Base-by-base conservation (phyloP, 2,888 invertebrate species). In the Lasioglossum pauxillum region DNA sequence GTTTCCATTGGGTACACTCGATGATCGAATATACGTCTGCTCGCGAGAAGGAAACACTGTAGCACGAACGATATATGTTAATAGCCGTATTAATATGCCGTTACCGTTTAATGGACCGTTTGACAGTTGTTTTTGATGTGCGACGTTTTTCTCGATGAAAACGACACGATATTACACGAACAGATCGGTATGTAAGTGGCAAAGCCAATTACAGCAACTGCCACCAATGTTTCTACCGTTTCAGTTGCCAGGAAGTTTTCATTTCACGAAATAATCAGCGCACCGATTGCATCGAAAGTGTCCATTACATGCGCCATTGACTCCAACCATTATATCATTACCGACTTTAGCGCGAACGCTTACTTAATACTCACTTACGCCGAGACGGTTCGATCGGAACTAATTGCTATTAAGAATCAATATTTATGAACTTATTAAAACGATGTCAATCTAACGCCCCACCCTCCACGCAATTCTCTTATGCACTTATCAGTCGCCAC, bases 381-480 rank as follows among this genome's bases (percentile, higher is more conserved):
- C 19, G 41, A 12, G 4, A 41, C 14, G 2, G 2, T 14, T 41
- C n/a, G 38, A 14, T 14, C 23, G n/a, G 41, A 41, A 71, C 38
- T 71, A 71, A 69, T 69, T 71, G 41, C n/a, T 71, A 19, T 23
- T 38, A 71, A 71, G n/a, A n/a, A 71, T 71, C 38, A 71, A 71
- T 71, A 71, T 71, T 71, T 71, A 71, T 71, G 41, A n/a, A 23
- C 14, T n/a, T 41, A n/a, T 71, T 41, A n/a, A 41, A 41, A 23
- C 14, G 5, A 14, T 41, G 41, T n/a, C 71, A 14, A 7, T 14
- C n/a, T 4, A 5, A 12, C 38, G 10, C n/a, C 41, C 71, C 5
- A n/a, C 14, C 0, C n/a, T 41, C 71, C 23, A 4, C 0, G 14
- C 4, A n/a, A 27, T 72, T 75, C 44, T 57, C 35, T n/a, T n/a